Evolutionary conservation across 2,113 vertebrate genomes (phyloP), one percentile per base, ranked within the genome.

Genomic region (Chloroceryle aenea): DNA sequence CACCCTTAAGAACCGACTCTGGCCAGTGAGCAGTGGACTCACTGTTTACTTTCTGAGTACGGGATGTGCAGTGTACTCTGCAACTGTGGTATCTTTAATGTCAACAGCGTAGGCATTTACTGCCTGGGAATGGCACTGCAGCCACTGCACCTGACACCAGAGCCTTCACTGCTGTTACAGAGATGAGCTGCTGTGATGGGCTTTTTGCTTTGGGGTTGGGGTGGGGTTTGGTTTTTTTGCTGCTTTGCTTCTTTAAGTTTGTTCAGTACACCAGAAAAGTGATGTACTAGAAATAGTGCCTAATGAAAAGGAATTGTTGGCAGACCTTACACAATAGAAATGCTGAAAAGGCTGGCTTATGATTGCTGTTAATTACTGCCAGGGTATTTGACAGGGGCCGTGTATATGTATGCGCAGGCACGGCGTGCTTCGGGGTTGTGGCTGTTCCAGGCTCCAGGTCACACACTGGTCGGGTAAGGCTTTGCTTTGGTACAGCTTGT

Each of bases 1-100:
- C 88, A 62, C 58, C 85, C 78, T 77, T 21, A 23, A 67, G 69
- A 64, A 40, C 61, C 81, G 53, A 10, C 88, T 58, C 7, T 45
- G 63, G 47, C 38, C 73, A n/a, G 38, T 83, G 43, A 32, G 73
- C 8, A 27, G 71, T 30, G 50, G 61, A 69, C 21, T 69, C 73
- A 47, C 27, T 92, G 87, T 92, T 82, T 86, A 80, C 68, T 83
- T 85, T 89, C 21, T 27, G 45, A 26, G 45, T 74, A 67, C 75
- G 59, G 26, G 18, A 2, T 42, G 20, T 93, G 89, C 63, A 48
- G 59, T 34, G 26, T 34, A 21, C 42, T 45, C 38, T 85, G 90
- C 61, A 73, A 38, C 63, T 68, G 27, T 32, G 85, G 59, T 71
- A 17, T 76, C 56, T 56, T 12, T 40, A 81, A 23, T 47, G 47